Evolutionary conservation across 1,140 invertebrate species (phyloP).

Genomic region (Brachionus calyciflorus): DNA sequence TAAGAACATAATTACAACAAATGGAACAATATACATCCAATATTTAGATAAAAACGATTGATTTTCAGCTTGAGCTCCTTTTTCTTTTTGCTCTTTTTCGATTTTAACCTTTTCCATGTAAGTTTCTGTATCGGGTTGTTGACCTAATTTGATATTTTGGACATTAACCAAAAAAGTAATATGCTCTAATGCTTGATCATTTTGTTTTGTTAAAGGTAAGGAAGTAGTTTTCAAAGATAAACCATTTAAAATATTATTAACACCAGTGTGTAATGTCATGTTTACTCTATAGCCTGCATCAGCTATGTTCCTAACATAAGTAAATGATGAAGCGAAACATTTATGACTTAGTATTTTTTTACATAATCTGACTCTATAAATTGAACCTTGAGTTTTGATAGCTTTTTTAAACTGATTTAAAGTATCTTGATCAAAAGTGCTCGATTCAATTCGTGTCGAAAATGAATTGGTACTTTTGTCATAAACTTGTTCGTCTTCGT

Average conservation of each 20-base stretch:
- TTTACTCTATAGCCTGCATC: not conserved
- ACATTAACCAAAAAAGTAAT: not conserved
- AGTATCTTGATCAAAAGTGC: not conserved
- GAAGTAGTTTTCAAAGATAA: not conserved
- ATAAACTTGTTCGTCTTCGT: not conserved
- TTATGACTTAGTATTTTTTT: not conserved
- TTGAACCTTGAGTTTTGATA: not conserved
- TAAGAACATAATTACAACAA: conserved; percentile 42
- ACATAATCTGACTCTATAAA: conserved; percentile 31
- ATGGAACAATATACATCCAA: conserved; percentile 46
- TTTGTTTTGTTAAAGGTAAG: too few relatives aligned
- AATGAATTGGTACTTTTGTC: conserved; percentile 9
- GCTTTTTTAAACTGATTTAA: not conserved
- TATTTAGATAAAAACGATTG: conserved; percentile 45
- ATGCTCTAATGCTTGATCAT: not conserved
- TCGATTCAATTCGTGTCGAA: not conserved
- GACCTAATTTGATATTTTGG: conserved; percentile 17
- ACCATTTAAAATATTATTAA: conserved; percentile 19
- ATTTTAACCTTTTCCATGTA: conserved; percentile 19
- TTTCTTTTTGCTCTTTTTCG: conserved; percentile 44
- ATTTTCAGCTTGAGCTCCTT: conserved; percentile 33
- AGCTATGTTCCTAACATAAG: not conserved
- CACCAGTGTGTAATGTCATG: conserved; percentile 11
- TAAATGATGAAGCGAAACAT: conserved; percentile 30
- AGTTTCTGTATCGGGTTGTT: conserved; percentile 41